Conservation (phyloP, 2,888 invertebrate species). For the Marasmarcha lunaedactyla region DNA sequence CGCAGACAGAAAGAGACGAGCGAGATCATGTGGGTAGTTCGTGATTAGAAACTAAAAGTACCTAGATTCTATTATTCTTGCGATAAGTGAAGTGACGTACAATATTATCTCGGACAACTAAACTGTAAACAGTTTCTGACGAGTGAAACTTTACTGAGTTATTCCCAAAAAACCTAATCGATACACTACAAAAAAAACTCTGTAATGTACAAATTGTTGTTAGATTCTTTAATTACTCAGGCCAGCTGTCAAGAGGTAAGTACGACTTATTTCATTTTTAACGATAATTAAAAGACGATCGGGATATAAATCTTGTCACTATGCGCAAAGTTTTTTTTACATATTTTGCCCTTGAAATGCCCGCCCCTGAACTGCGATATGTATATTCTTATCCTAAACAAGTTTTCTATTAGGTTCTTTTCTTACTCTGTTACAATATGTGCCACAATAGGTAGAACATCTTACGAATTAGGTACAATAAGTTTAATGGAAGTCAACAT, state of each 20-base stretch:
- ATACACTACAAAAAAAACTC: constrained; percentile 42
- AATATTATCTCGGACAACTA: too few relatives aligned
- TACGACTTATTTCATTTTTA: constrained; percentile 64
- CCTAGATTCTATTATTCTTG: constrained; percentile 58
- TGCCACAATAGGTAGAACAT: too few relatives aligned
- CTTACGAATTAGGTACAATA: too few relatives aligned
- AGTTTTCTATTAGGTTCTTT: background rate
- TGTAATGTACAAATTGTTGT: constrained; percentile 76
- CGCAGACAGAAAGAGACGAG: background rate
- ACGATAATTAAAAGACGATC: too few relatives aligned
- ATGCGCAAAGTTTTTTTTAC: background rate
- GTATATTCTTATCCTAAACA: too few relatives aligned
- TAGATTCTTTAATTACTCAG: constrained; percentile 71
- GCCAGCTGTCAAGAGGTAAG: constrained; percentile 84
- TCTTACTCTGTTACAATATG: too few relatives aligned
- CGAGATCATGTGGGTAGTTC: constrained; percentile 49
- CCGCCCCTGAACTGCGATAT: constrained; percentile 47
- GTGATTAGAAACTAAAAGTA: constrained; percentile 46
- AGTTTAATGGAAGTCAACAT: too few relatives aligned
- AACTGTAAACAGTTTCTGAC: constrained; percentile 20
- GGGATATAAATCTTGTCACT: too few relatives aligned
- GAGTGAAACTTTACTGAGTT: constrained; percentile 34
- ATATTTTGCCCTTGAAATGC: constrained; percentile 39
- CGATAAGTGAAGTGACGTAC: constrained; percentile 44
- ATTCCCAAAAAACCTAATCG: constrained; percentile 25